Percentiles rank a stretch among this genome's conserved stretches.
These are phyloP conservation scores for Drosophila diplacantha DNA, from an alignment of 2,888 invertebrate species.

Conservation along the genomic window DNA sequence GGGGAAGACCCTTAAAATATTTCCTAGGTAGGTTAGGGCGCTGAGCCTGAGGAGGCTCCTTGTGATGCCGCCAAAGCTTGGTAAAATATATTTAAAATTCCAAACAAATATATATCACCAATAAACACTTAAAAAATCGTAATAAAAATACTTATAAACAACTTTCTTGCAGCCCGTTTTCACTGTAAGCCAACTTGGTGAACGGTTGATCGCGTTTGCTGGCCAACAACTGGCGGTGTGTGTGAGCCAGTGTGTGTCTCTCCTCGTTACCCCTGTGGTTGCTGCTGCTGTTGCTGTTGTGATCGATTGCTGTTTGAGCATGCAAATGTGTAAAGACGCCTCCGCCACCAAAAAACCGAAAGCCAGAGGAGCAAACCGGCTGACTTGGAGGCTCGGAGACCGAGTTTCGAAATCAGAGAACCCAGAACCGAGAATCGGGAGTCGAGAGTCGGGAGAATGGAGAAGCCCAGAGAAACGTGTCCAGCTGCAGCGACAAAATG, in stretches of 20 bases:
- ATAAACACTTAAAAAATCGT: neutral
- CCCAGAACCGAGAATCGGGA: conserved; percentile 8
- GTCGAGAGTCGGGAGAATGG: conserved; percentile 1
- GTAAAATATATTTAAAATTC: neutral
- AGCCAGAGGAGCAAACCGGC: conserved; percentile 57
- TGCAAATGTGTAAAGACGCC: conserved; percentile 73
- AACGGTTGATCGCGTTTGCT: conserved; percentile 44
- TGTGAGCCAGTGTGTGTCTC: conserved; percentile 24
- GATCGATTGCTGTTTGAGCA: conserved; percentile 74
- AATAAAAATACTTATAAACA: neutral
- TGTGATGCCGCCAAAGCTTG: too few relatives aligned
- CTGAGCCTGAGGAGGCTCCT: too few relatives aligned
- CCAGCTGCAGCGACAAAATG: conserved; percentile 63
- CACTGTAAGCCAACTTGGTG: conserved; percentile 33
- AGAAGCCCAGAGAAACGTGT: conserved; percentile 33
- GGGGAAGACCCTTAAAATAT: neutral
- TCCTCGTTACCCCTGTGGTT: conserved; percentile 21
- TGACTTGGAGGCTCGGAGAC: conserved; percentile 37
- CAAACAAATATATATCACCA: neutral
- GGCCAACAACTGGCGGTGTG: conserved; percentile 24
- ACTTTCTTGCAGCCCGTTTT: neutral
- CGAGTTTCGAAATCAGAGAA: conserved; percentile 28
- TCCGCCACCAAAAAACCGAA: conserved; percentile 59
- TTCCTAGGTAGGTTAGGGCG: too few relatives aligned
- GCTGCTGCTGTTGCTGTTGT: conserved; percentile 35